Conservation (phyloP, 2,113 vertebrate genomes). For the Leptocoma aspasia region DNA sequence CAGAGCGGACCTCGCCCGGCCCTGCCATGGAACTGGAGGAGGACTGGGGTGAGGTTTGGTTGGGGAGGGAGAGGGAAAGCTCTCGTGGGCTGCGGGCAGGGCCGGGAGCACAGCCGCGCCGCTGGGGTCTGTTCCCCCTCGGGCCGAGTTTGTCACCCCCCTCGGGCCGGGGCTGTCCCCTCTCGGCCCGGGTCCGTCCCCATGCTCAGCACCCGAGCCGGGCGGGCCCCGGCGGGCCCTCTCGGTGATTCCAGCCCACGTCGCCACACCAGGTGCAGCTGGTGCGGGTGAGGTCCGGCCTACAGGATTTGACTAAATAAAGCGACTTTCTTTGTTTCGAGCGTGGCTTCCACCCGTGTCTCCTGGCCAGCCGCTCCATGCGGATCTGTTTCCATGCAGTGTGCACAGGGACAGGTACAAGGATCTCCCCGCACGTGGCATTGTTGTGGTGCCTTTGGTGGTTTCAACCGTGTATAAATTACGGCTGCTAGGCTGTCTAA, state of each 20-base stretch:
- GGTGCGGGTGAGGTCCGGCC: not conserved
- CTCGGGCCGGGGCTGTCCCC: not conserved
- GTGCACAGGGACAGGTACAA: accelerated
- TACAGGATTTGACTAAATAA: not conserved
- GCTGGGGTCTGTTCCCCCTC: not conserved
- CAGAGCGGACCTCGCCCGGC: too few species aligned
- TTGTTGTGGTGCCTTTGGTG: not conserved
- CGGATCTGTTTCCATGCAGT: accelerated
- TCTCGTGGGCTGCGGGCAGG: not conserved
- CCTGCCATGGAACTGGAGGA: not conserved
- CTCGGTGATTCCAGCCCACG: not conserved
- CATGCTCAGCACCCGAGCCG: not conserved
- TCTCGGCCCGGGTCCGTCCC: not conserved
- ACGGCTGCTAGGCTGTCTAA: too few species aligned
- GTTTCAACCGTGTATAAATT: not conserved
- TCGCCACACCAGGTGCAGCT: not conserved
- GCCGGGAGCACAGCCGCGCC: not conserved
- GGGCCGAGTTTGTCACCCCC: not conserved
- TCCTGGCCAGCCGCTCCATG: not conserved
- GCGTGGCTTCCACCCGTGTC: accelerated
- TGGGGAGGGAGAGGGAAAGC: not conserved
- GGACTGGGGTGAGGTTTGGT: not conserved
- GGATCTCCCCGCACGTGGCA: accelerated
- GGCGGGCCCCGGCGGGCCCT: not conserved
- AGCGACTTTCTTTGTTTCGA: not conserved